These are phyloP conservation scores for Meriones unguiculatus DNA, from an alignment of 2,113 vertebrate genomes.

Conservation along the genomic window DNA sequence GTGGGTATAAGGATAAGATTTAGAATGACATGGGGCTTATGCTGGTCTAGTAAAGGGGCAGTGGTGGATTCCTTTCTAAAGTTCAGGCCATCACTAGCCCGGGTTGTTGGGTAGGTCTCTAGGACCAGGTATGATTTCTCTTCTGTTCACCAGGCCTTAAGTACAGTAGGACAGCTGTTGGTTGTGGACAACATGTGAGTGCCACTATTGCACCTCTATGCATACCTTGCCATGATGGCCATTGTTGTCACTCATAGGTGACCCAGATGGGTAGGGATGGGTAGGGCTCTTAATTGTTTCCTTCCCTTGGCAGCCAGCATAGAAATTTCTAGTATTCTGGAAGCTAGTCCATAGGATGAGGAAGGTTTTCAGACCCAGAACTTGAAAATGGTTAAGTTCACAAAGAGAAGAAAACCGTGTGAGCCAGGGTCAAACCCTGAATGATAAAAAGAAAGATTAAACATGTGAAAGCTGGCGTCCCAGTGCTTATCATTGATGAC, in stretches of 20 bases:
- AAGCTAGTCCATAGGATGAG: neutral
- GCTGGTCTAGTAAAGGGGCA: too few relatives aligned
- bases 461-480: too few relatives aligned
- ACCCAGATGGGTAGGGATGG: too few relatives aligned
- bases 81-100: neutral
- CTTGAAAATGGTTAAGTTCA: neutral
- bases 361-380: too few relatives aligned
- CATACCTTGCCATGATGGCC: neutral
- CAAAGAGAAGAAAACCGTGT: neutral
- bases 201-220: too few relatives aligned
- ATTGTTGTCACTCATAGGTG: neutral
- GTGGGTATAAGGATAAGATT: neutral
- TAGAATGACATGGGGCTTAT: neutral
- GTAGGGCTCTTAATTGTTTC: neutral
- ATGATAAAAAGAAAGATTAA: neutral
- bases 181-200: neutral
- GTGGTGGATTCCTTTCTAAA: neutral
- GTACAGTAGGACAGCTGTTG: neutral
- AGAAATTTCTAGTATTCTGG: neutral
- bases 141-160: too few relatives aligned
- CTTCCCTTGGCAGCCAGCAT: neutral
- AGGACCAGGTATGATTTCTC: too few relatives aligned
- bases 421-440: too few relatives aligned
- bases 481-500: neutral
- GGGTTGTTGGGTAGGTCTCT: neutral